Conservation (phyloP, 2,888 invertebrate species). For the Drosophila neonasuta region DNA sequence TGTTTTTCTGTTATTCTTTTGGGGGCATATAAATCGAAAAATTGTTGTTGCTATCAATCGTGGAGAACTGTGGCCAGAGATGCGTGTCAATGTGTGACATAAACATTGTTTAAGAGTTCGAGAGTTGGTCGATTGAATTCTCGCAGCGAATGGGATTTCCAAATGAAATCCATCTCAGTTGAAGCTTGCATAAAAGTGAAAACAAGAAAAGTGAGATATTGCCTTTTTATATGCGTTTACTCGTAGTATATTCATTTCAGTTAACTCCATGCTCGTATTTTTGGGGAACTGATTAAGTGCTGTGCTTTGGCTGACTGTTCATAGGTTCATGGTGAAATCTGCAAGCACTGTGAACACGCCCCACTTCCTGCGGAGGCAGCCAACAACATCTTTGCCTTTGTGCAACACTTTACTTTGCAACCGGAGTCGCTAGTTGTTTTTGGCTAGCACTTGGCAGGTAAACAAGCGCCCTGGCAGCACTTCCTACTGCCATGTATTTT, state of each 20-base stretch:
- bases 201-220: neutral
- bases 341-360: conserved; percentile 20
- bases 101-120: conserved; percentile 45
- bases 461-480: conserved; percentile 54
- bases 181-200: neutral
- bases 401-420: conserved; percentile 47
- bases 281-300: conserved; percentile 49
- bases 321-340: conserved; percentile 36
- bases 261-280: conserved; percentile 17
- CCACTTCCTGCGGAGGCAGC: conserved; percentile 35
- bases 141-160: neutral
- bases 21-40: conserved; percentile 69
- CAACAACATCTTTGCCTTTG: conserved; percentile 33
- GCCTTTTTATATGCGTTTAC: neutral
- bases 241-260: neutral
- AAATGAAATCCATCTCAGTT: conserved; percentile 5
- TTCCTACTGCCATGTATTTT: conserved; percentile 58
- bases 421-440: conserved; percentile 37
- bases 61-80: conserved; percentile 25
- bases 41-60: conserved; percentile 32
- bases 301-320: conserved; percentile 13
- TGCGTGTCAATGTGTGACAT: conserved; percentile 48
- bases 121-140: conserved; percentile 3
- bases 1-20: conserved; percentile 21
- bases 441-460: conserved; percentile 51